Percentiles rank a stretch among this genome's conserved stretches.
Evolutionary conservation across 2,113 vertebrate genomes (phyloP).

Genomic region (Beaufortia kweichowensis): DNA sequence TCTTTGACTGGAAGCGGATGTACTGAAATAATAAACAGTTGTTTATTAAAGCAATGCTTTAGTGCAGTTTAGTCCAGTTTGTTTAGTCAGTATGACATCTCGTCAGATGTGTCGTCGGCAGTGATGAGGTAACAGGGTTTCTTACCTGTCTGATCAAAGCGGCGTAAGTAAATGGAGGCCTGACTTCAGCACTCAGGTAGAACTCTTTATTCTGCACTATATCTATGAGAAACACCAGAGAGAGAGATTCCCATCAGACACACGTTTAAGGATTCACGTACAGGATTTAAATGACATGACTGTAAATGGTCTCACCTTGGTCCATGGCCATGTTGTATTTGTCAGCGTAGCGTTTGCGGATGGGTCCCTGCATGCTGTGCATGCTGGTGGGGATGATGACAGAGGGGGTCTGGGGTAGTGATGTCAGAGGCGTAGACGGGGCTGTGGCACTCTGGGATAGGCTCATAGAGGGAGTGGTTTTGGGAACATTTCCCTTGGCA

Average conservation of each 20-base stretch:
- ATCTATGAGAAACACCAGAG: slow-evolving; percentile 77
- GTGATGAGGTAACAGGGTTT: neutral
- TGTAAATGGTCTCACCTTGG: slow-evolving; percentile 79
- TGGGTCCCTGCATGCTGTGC: slow-evolving; percentile 86
- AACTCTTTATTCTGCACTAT: slow-evolving; percentile 99
- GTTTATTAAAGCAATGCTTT: too few species aligned
- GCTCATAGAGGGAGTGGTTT: slow-evolving; percentile 86
- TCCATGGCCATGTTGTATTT: slow-evolving; percentile 93
- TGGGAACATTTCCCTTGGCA: slow-evolving; percentile 83
- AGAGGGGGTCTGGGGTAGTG: slow-evolving; percentile 86
- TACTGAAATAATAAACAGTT: too few species aligned
- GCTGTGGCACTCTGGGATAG: slow-evolving; percentile 95
- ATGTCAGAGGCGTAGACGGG: slow-evolving; percentile 90
- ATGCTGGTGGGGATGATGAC: slow-evolving; percentile 92
- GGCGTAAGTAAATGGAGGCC: slow-evolving; percentile 97
- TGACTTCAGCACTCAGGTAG: slow-evolving; percentile 95
- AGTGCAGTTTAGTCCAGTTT: too few species aligned
- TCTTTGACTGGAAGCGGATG: neutral
- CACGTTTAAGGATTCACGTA: neutral
- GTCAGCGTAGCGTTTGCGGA: slow-evolving; percentile 90
- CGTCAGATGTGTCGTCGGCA: slow-evolving; percentile 3
- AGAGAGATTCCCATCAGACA: slow-evolving; percentile 25
- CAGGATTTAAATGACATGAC: too few species aligned
- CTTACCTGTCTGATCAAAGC: slow-evolving; percentile 99
- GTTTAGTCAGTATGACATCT: too few species aligned